Percentiles rank a stretch among this genome's conserved stretches.
These are phyloP conservation scores for Drosophila bocki DNA, from an alignment of 1,140 invertebrate species.

Conservation along the genomic window DNA sequence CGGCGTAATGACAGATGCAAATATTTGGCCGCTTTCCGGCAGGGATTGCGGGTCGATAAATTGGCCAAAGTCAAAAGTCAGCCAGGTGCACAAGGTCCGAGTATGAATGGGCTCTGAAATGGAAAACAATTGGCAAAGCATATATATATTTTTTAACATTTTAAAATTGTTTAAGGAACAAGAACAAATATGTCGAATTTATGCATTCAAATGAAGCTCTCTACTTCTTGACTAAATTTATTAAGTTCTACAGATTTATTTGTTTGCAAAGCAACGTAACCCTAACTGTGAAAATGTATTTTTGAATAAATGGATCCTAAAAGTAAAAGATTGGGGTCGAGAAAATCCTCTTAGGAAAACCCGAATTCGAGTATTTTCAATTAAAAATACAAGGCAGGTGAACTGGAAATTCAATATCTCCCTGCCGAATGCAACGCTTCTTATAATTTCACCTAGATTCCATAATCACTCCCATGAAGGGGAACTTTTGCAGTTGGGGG, in stretches of 20 bases:
- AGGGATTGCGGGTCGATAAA: constrained; percentile 39
- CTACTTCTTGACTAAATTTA: background rate
- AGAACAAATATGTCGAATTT: background rate
- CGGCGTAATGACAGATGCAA: constrained; percentile 70
- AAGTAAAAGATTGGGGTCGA: background rate
- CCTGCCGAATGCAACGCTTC: background rate
- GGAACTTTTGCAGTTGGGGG: background rate
- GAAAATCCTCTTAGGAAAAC: background rate
- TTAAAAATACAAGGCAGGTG: background rate
- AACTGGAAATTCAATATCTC: background rate
- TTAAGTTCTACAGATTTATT: background rate
- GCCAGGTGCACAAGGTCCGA: constrained; percentile 12
- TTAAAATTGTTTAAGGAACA: background rate
- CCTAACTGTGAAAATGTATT: background rate
- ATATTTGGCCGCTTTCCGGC: constrained; percentile 35
- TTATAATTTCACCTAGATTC: constrained; percentile 32
- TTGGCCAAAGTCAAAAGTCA: constrained; percentile 34
- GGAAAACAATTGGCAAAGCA: constrained; percentile 1
- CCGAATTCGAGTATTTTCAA: background rate
- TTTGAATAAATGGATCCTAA: background rate
- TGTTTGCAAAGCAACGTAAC: background rate
- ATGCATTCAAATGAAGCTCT: background rate
- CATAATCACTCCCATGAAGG: constrained; percentile 9
- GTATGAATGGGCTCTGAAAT: background rate
- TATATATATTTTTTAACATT: background rate